Evolutionary conservation across 2,113 vertebrate genomes (phyloP).

Genomic region (Coracopsis vasa): DNA sequence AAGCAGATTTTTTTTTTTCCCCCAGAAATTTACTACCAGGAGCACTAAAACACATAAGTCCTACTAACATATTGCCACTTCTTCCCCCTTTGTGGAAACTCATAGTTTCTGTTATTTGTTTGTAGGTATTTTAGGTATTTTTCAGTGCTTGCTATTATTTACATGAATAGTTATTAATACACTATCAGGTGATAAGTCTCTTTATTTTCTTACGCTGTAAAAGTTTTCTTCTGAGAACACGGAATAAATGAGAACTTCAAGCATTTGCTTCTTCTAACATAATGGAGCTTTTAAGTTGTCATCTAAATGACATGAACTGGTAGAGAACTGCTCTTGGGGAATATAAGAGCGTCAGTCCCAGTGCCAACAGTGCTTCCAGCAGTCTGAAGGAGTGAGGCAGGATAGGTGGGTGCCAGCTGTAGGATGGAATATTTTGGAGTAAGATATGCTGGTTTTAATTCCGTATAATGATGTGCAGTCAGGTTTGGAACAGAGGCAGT

Average conservation of each 20-base stretch:
- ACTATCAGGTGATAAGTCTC: not conserved
- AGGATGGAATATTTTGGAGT: not conserved
- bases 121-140: not conserved
- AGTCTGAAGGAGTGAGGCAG: not conserved
- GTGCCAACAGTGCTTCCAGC: not conserved
- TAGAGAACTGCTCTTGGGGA: not conserved
- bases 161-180: not conserved
- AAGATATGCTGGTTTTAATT: not conserved
- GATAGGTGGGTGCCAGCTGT: not conserved
- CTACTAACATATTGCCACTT: not conserved
- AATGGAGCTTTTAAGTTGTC: not conserved
- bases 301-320: not conserved
- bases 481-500: fast-evolving
- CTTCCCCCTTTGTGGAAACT: not conserved
- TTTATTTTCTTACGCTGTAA: not conserved
- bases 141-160: not conserved
- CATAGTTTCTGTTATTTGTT: not conserved
- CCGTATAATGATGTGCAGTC: not conserved
- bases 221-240: not conserved
- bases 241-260: not conserved
- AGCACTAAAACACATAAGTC: not conserved
- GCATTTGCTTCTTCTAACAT: not conserved
- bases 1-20: not conserved
- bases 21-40: not conserved
- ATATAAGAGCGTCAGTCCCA: not conserved